These are phyloP conservation scores for Drusus annulatus DNA, from an alignment of 1,140 invertebrate species.

Conservation along the genomic window DNA sequence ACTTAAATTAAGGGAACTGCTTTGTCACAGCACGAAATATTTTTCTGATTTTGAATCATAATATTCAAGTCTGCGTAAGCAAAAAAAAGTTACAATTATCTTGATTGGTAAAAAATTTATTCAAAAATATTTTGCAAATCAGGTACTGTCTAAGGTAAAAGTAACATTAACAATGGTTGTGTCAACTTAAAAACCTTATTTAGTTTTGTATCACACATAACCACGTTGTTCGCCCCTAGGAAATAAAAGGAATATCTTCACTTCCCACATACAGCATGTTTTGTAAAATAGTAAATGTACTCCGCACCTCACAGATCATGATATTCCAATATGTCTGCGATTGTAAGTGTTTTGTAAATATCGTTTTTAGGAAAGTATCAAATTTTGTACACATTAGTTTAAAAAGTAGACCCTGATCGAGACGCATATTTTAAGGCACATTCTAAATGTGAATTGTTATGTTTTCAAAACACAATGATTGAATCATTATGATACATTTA, in stretches of 20 bases:
- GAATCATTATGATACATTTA: conserved; percentile 15
- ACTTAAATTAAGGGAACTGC: too few species aligned
- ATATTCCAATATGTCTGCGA: conserved; percentile 4
- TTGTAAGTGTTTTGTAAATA: conserved; percentile 50
- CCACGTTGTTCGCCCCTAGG: neutral
- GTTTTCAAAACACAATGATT: conserved; percentile 34
- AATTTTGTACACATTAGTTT: conserved; percentile 57
- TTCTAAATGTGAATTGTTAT: conserved; percentile 56
- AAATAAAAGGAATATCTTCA: neutral
- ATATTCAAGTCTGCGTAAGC: too few species aligned
- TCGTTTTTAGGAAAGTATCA: conserved; percentile 51
- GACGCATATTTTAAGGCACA: conserved; percentile 48
- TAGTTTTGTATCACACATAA: neutral
- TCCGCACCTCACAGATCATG: conserved; percentile 22
- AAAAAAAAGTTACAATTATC: too few species aligned
- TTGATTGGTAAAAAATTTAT: too few species aligned
- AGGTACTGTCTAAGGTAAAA: too few species aligned
- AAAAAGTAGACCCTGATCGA: conserved; percentile 36
- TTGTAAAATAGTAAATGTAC: neutral
- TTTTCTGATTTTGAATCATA: too few species aligned
- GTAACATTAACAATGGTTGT: conserved; percentile 3
- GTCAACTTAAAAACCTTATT: neutral
- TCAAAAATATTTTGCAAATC: too few species aligned
- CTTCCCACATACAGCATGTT: neutral
- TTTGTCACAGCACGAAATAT: too few species aligned